A percentile compares a stretch with the other conserved stretches of the same genome.
These are phyloP conservation scores for Habropoda laboriosa DNA, from an alignment of 1,140 invertebrate species.

Conservation along the genomic window DNA sequence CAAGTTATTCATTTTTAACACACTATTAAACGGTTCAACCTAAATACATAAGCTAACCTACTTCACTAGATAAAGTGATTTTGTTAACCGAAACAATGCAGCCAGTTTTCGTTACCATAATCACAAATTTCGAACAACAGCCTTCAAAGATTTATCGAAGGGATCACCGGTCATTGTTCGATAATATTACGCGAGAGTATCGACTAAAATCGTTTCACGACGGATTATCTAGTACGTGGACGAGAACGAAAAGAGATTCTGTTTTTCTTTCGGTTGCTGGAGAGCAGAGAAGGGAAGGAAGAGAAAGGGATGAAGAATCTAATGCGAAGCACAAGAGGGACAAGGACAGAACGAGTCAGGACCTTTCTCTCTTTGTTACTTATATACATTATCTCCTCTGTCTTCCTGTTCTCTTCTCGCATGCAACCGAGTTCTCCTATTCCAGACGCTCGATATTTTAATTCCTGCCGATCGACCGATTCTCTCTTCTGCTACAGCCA, in stretches of 20 bases:
- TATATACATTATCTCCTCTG: neutral
- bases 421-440: constrained; percentile 22
- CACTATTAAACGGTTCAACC: no score
- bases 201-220: constrained; percentile 30
- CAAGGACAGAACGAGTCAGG: constrained; percentile 9
- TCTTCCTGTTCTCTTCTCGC: constrained; percentile 15
- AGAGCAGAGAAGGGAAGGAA: neutral
- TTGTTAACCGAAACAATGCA: neutral
- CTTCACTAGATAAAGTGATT: no score
- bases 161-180: constrained; percentile 3
- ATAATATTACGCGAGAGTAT: constrained; percentile 17
- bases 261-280: constrained; percentile 10
- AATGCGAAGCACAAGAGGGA: constrained; percentile 1
- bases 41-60: no score
- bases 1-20: no score
- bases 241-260: constrained; percentile 50
- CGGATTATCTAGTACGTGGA: constrained; percentile 38
- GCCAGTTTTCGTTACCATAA: neutral
- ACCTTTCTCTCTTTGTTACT: neutral
- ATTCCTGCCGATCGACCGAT: constrained; percentile 56
- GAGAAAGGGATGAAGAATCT: neutral
- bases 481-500: constrained; percentile 30
- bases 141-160: neutral
- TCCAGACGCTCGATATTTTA: constrained; percentile 63
- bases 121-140: neutral